These are phyloP conservation scores for Etheostoma perlongum DNA, from an alignment of 2,797 vertebrate genomes.

Conservation along the genomic window DNA sequence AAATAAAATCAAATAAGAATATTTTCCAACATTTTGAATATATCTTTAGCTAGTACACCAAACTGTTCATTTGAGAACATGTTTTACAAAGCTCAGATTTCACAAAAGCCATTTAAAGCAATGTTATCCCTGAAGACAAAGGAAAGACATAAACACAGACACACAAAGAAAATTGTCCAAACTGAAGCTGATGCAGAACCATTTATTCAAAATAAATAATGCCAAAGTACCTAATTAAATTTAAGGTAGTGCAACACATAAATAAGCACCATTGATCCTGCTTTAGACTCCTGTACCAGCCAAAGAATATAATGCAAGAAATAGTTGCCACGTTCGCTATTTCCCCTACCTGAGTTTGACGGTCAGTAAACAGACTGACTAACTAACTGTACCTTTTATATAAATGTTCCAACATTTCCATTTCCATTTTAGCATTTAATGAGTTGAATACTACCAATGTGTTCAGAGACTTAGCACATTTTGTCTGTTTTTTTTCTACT, in stretches of 20 bases:
- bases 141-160: slow-evolving; percentile 67
- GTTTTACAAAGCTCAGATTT: neutral
- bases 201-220: slow-evolving; percentile 80
- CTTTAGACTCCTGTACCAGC: slow-evolving; percentile 61
- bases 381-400: slow-evolving; percentile 4
- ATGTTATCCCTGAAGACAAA: slow-evolving; percentile 17
- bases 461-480: neutral
- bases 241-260: slow-evolving; percentile 69
- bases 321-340: slow-evolving; percentile 15
- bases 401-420: neutral
- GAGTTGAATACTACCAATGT: neutral
- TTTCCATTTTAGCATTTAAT: neutral
- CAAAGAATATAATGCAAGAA: slow-evolving; percentile 52
- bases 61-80: neutral
- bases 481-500: neutral
- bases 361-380: slow-evolving; percentile 8
- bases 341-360: slow-evolving; percentile 52
- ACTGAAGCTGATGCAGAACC: slow-evolving; percentile 75
- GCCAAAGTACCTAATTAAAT: slow-evolving; percentile 58
- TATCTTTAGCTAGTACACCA: neutral
- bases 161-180: slow-evolving; percentile 83
- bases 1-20: neutral
- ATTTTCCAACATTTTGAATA: slow-evolving; percentile 11
- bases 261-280: slow-evolving; percentile 50
- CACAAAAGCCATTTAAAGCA: neutral